phyloP scores from a whole-genome alignment of 2,797 vertebrate species.

The Amblyopsis hoosieri region DNA sequence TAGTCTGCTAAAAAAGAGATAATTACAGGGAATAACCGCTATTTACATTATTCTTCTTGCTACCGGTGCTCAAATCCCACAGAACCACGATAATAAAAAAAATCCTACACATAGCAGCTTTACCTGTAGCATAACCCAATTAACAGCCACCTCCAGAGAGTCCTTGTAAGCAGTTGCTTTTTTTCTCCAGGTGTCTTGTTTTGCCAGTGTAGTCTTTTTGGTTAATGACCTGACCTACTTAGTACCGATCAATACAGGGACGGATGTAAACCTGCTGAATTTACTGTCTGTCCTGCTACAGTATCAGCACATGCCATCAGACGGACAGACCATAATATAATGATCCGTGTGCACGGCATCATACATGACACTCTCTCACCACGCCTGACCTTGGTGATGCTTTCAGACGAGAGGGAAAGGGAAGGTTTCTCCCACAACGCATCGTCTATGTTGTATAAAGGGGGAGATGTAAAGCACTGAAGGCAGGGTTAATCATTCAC shows the following conservation, averaged over 20 bases:
- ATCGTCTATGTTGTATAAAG: too few species aligned
- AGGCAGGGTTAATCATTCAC: too few species aligned
- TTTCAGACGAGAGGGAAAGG: too few species aligned
- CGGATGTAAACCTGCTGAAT: constrained; percentile 65
- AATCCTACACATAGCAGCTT: constrained; percentile 21
- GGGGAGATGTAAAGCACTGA: too few species aligned
- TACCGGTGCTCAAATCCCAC: constrained; percentile 8
- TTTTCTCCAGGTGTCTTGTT: constrained; percentile 32
- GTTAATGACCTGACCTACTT: constrained; percentile 68
- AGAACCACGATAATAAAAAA: constrained; percentile 16
- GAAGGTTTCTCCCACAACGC: too few species aligned
- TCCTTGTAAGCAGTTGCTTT: background rate
- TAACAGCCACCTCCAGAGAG: constrained; percentile 43
- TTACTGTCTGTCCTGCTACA: constrained; percentile 33
- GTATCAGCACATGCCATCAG: constrained; percentile 18
- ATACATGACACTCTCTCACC: constrained; percentile 17
- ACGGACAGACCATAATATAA: constrained; percentile 25
- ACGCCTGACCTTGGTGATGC: constrained; percentile 35
- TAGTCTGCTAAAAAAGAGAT: too few species aligned
- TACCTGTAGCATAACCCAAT: constrained; percentile 26
- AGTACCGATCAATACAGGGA: constrained; percentile 54
- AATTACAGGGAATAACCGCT: background rate
- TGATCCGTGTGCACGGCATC: constrained; percentile 29
- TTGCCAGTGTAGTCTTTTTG: constrained; percentile 53
- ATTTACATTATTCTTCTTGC: background rate